Evolutionary conservation across 2,113 vertebrate species (phyloP).

Genomic region (Nothobranchius furzeri): DNA sequence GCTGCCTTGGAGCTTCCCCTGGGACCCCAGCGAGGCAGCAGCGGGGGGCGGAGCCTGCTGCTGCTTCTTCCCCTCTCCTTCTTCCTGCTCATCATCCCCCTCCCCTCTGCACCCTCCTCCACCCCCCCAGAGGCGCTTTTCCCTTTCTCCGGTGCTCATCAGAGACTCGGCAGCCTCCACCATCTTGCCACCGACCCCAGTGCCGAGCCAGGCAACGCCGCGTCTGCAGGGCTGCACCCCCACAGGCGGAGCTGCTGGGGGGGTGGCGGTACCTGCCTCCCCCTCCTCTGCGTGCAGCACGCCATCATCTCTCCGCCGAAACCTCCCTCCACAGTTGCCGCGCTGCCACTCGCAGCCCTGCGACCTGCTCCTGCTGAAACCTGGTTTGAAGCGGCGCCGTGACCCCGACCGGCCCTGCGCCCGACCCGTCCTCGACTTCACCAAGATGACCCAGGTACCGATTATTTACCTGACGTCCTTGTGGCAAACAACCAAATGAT

Average conservation of each 20-base stretch:
- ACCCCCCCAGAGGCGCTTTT: slow-evolving; percentile 86
- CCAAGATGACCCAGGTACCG: slow-evolving; percentile 87
- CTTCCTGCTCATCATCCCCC: slow-evolving; percentile 77
- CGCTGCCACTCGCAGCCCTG: slow-evolving; percentile 93
- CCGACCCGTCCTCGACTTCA: slow-evolving; percentile 85
- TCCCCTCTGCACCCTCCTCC: slow-evolving; percentile 78
- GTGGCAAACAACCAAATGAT: too few relatives aligned
- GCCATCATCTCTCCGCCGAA: slow-evolving; percentile 81
- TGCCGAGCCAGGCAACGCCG: slow-evolving; percentile 75
- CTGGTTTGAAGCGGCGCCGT: slow-evolving; percentile 85
- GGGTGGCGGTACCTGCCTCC: slow-evolving; percentile 75
- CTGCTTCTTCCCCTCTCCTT: slow-evolving; percentile 79
- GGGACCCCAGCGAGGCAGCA: slow-evolving; percentile 76
- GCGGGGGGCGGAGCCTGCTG: slow-evolving; percentile 80
- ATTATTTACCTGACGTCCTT: too few relatives aligned
- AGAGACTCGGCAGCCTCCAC: slow-evolving; percentile 66
- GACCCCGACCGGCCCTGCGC: slow-evolving; percentile 85
- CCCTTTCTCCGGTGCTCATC: slow-evolving; percentile 80
- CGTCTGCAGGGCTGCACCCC: slow-evolving; percentile 76
- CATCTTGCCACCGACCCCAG: slow-evolving; percentile 70
- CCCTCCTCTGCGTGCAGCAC: slow-evolving; percentile 87
- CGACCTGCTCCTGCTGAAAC: slow-evolving; percentile 84
- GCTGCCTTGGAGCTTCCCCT: slow-evolving; percentile 82
- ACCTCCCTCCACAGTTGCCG: slow-evolving; percentile 82
- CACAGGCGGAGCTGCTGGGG: neutral